Base-by-base conservation (phyloP, 2,888 invertebrate species). In the Drosophila mettleri region DNA sequence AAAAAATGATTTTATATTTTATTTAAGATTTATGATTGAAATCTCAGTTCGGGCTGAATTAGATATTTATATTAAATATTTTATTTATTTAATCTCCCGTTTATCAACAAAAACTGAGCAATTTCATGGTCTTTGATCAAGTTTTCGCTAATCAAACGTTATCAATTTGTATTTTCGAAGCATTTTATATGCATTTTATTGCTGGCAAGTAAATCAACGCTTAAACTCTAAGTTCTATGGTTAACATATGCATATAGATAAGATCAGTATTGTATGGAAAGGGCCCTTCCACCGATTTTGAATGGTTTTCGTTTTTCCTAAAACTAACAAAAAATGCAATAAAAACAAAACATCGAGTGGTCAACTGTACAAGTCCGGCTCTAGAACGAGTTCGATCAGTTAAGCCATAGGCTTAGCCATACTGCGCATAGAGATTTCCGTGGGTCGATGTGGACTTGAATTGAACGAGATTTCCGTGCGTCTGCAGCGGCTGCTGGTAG, bases 401-500 rank as follows among this genome's bases (percentile, higher is more conserved):
- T 51, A n/a, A n/a, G n/a, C n/a, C n/a, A n/a, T n/a, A n/a, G 16
- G 0, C 43, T 29, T 74, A 82, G 16, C 65, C 83, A 34, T 60
- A 78, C 0, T 46, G 53, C 3, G 77, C 38, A 45, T 69, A 86
- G 16, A 84, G 68, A 60, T 86, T 69, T 34, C 87, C 83, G 24
- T 86, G 82, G 0, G 87, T 71, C 46, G 87, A 64, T 20, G 53
- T 53, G 18, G 76, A 62, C 20, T 77, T 77, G 31, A 57, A 80
- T 20, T 85, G 81, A 38, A 88, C 73, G 54, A 85, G 67, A 60
- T 84, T 84, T 22, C 89, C 88, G 38, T 90, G 89, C 8, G 90
- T 78, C 57, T 78, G 70, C 27, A 54, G 33, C 3, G 86, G 52
- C 6, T 88, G 78, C 53, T 85, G 85, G 39, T 90, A 90, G 18